Base-by-base conservation (phyloP, 2,888 invertebrate species). In the Brachypterus glaber region DNA sequence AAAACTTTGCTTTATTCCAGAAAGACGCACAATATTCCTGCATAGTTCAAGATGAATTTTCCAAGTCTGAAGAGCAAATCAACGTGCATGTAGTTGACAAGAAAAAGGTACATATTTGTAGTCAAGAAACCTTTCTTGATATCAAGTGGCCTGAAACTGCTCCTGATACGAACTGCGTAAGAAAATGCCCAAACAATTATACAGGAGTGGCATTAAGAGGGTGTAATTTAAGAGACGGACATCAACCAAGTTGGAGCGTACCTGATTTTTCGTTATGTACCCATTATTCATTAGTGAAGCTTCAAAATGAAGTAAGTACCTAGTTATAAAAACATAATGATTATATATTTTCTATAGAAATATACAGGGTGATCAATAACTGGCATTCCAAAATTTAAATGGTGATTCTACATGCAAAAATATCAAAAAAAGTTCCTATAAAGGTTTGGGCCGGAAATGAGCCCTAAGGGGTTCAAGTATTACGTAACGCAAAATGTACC, bases 191-290 rank as follows among this genome's bases (percentile, higher is more conserved):
- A 1, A 64, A 64, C 2, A 73, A 74, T 2, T 60, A 57, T 43
- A 66, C 40, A 63, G 73, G 73, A 0, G 62, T 64, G 21, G 71
- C 72, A 3, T 59, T 63, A 1, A 62, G 80, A 30, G 65, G 72
- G 18, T 81, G 81, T 52, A 68, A 70, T 26, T 70, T 79, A 51
- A 68, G 68, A 21, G 76, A 76, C 50, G 67, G 72, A 11, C 76
- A 74, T 21, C 77, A 74, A 14, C 79, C 83, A 0, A 75, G 76
- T 45, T 88, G 88, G 88, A 72, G 75, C 50, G 62, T 72, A 30
- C 82, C 87, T 0, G 83, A 87, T 59, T 87, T 84, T 57, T 82
- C 84, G 1, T 70, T 70, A 13, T 88, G 88, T 56, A 67, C 80
- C 15, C 45, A 49, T 33, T 30, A 39, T 14, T 24, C 44, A 4